A percentile compares a stretch with the other conserved stretches of the same genome.
These are phyloP conservation scores for Monopterus albus DNA, from an alignment of 2,113 vertebrate species.

Conservation along the genomic window DNA sequence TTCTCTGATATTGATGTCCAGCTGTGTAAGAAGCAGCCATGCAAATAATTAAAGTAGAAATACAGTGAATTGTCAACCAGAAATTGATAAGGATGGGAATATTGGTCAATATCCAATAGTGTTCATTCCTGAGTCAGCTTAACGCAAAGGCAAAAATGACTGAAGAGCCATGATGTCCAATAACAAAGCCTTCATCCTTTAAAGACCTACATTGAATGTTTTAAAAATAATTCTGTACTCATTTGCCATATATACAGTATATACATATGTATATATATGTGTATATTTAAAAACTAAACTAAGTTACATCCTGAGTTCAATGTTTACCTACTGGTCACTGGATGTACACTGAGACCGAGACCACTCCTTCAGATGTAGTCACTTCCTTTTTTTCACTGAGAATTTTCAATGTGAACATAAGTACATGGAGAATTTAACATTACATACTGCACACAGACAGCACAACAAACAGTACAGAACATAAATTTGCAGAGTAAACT, in stretches of 20 bases:
- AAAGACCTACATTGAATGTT: too few relatives aligned
- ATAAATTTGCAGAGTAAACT: conserved; percentile 19
- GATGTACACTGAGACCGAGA: too few relatives aligned
- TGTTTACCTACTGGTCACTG: too few relatives aligned
- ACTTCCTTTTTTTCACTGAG: too few relatives aligned
- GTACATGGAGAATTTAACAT: not conserved
- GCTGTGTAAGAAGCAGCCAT: conserved; percentile 69
- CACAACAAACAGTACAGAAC: not conserved
- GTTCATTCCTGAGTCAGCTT: conserved; percentile 53
- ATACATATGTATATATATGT: too few relatives aligned
- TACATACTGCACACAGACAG: not conserved
- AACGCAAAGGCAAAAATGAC: conserved; percentile 9
- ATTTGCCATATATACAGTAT: too few relatives aligned
- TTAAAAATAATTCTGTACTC: too few relatives aligned
- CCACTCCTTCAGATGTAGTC: too few relatives aligned
- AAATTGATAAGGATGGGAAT: conserved; percentile 68
- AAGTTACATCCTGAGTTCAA: too few relatives aligned
- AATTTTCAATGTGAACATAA: too few relatives aligned
- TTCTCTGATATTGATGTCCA: conserved; percentile 65
- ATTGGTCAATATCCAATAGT: conserved; percentile 63
- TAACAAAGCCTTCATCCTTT: not conserved
- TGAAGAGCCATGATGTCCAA: conserved; percentile 9
- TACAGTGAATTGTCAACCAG: conserved; percentile 60
- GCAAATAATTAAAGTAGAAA: conserved; percentile 78
- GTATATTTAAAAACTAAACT: not conserved